Evolutionary conservation across 1,140 invertebrate species (phyloP).

Genomic region (Coelopa frigida): DNA sequence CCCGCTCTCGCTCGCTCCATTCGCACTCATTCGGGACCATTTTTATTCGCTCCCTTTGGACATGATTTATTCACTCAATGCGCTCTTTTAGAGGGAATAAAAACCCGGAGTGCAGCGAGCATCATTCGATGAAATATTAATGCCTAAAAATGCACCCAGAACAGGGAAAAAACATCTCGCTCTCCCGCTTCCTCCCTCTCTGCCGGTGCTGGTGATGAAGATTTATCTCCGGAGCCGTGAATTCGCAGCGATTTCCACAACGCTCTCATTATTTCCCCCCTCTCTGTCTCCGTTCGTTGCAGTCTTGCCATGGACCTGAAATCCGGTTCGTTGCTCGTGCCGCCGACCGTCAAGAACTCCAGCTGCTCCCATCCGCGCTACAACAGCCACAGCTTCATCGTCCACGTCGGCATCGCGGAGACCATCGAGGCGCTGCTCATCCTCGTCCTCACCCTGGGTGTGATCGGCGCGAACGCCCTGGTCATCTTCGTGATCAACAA

Average conservation of each 20-base stretch:
- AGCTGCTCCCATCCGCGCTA: conserved; percentile 65
- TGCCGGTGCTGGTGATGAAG: no score
- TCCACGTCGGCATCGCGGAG: conserved; percentile 58
- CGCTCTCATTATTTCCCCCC: background rate
- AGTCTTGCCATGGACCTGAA: conserved; percentile 41
- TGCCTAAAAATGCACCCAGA: no score
- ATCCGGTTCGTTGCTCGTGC: conserved; percentile 55
- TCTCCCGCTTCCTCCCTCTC: no score
- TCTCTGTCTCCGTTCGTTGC: conserved; percentile 6
- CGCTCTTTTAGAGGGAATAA: no score
- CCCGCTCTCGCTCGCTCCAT: no score
- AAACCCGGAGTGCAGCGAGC: no score
- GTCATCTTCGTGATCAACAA: conserved; percentile 79
- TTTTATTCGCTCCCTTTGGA: no score
- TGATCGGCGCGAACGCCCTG: conserved; percentile 67
- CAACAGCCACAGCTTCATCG: conserved; percentile 52
- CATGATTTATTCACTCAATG: no score
- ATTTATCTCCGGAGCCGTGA: no score
- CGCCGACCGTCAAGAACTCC: conserved; percentile 69
- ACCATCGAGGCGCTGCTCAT: conserved; percentile 67
- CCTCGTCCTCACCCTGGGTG: conserved; percentile 63
- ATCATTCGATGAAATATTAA: no score
- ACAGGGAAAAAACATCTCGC: no score
- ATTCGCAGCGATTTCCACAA: background rate
- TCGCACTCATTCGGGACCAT: no score